These are phyloP conservation scores for Parascotia fuliginaria DNA, from an alignment of 2,888 invertebrate genomes.

Conservation along the genomic window DNA sequence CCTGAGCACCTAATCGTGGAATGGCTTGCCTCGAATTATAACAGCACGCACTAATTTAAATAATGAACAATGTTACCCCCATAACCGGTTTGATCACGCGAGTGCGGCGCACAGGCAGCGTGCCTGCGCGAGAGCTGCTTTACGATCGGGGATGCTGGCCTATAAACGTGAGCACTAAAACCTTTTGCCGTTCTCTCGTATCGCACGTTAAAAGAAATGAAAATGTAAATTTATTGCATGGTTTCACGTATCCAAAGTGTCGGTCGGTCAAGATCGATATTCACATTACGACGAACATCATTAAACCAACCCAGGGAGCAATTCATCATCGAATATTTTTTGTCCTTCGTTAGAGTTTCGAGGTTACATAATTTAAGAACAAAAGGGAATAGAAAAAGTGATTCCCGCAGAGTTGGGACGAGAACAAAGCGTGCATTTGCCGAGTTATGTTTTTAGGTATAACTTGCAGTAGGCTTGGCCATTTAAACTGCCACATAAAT, in stretches of 20 bases:
- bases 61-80: conserved; percentile 79
- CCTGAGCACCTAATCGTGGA: conserved; percentile 56
- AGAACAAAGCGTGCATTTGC: conserved; percentile 72
- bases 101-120: conserved; percentile 39
- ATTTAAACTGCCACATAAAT: conserved; percentile 81
- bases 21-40: conserved; percentile 72
- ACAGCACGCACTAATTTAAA: conserved; percentile 81
- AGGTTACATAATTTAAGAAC: conserved; percentile 80
- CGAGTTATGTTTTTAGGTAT: conserved; percentile 69
- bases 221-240: conserved; percentile 38
- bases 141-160: conserved; percentile 67
- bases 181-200: conserved; percentile 52
- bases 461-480: conserved; percentile 65
- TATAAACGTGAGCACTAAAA: conserved; percentile 63
- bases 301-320: conserved; percentile 55
- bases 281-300: conserved; percentile 28
- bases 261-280: conserved; percentile 23
- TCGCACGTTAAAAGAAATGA: conserved; percentile 43
- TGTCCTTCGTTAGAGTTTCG: conserved; percentile 61
- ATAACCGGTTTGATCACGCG: conserved; percentile 77
- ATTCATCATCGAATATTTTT: conserved; percentile 71
- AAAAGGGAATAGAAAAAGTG: conserved; percentile 71
- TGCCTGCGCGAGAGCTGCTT: conserved; percentile 56
- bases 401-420: conserved; percentile 67
- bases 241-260: conserved; percentile 30